Evolutionary conservation across 2,797 vertebrate genomes (phyloP), one percentile per base, ranked within the genome.

Genomic region (Cephalopachus bancanus): DNA sequence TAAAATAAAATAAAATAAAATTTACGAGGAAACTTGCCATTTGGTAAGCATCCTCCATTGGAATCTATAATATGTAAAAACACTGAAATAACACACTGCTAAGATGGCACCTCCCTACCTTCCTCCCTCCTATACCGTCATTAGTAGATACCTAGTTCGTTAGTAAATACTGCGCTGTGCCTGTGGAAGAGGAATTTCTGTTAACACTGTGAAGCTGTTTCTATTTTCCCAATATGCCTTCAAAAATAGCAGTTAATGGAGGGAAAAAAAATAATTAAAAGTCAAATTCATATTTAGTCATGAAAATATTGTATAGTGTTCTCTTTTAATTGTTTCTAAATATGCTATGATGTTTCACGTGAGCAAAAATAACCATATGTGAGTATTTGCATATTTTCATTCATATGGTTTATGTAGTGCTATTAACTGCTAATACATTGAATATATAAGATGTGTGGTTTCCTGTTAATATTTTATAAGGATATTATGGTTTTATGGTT

Each of bases 391-490:
- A 84, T 19, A 78, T 93, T 95, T 97, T 83, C 60, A 90, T 83
- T 94, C 59, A 20, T n/a, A 59, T 76, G 37, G 81, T 94, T 97
- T 97, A 96, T 96, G 74, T 55, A 59, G 33, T 59, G 33, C 33
- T 76, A 65, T 95, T 97, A 98, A 91, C 65, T 93, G 79, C 65
- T 94, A 79, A 87, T 96, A 95, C 15, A 30, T 92, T 94, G 95
- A 89, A 89, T 91, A 89, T 65, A 65, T 80, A 95, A 93, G 87
- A 95, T 90, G 44, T 15, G 51, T 78, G 81, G 89, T 90, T 93
- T 96, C 49, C 89, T 96, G n/a, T 97, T 96, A 97, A 95, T 91
- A 83, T 93, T 97, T 95, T 96, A 95, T 96, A 92, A 85, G 83
- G 53, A 78, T 90, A 92, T 96, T 97, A 92, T 93, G 49, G 26